Evolutionary conservation across 2,888 invertebrate species (phyloP).

Genomic region (Tetropium fuscum): DNA sequence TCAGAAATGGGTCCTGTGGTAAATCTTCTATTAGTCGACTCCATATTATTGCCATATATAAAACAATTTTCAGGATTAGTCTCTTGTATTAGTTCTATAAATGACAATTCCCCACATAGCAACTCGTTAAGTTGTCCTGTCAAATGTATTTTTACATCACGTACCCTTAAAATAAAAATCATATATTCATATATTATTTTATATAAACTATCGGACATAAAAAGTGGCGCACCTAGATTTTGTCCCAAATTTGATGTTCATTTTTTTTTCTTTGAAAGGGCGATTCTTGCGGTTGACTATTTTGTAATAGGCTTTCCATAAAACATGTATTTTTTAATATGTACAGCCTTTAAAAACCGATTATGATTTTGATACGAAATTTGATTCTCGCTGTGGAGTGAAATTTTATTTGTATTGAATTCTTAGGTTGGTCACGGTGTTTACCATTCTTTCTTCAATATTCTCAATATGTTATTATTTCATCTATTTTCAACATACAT

Average conservation of each 20-base stretch:
- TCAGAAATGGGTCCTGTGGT: conserved; percentile 2
- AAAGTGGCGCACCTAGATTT: not conserved
- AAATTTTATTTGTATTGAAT: no score
- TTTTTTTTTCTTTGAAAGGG: no score
- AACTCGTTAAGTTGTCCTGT: conserved; percentile 58
- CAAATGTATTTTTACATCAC: conserved; percentile 56
- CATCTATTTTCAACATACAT: no score
- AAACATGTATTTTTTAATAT: not conserved
- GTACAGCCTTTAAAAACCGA: no score
- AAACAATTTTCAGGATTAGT: conserved; percentile 52
- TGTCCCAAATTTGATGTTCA: no score
- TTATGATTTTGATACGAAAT: no score
- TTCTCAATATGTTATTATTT: no score
- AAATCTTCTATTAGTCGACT: conserved; percentile 2
- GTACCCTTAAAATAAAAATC: conserved; percentile 53
- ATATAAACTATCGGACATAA: no score
- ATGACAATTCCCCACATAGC: conserved; percentile 58
- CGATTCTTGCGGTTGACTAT: not conserved
- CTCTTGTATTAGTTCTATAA: conserved; percentile 59
- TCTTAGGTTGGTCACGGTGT: no score
- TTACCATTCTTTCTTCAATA: no score
- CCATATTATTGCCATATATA: conserved; percentile 23
- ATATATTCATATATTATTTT: not conserved
- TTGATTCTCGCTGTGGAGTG: no score
- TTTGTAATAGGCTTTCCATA: not conserved